Percentiles rank a stretch among this genome's conserved stretches.
These are phyloP conservation scores for Caenorhabditis wallacei DNA, from an alignment of 2,888 invertebrate genomes.

Conservation along the genomic window DNA sequence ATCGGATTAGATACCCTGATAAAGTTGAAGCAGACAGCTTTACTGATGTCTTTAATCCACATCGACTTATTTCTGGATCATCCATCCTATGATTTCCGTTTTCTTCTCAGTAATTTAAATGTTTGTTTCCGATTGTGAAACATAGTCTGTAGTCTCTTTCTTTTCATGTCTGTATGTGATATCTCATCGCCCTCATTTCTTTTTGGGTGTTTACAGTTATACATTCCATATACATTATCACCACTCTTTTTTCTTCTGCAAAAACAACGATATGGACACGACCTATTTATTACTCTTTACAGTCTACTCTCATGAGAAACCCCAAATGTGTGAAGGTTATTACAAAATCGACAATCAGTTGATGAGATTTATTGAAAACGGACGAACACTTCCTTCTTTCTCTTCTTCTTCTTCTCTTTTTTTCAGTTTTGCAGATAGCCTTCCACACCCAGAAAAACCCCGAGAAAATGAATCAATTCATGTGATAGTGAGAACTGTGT, in stretches of 20 bases:
- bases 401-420: neutral
- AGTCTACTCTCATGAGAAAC: neutral
- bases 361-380: neutral
- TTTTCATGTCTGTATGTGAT: constrained; percentile 23
- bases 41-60: too few species aligned
- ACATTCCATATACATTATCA: constrained; percentile 22
- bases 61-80: too few species aligned
- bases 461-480: constrained; percentile 28
- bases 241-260: constrained; percentile 18
- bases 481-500: constrained; percentile 12
- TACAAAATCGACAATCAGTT: neutral
- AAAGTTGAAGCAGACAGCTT: too few species aligned
- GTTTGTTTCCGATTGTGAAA: neutral
- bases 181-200: constrained; percentile 20
- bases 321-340: constrained; percentile 16
- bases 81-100: too few species aligned
- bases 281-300: constrained; percentile 18
- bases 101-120: neutral
- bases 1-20: too few species aligned
- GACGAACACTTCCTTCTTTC: constrained; percentile 24
- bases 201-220: constrained; percentile 39
- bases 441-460: constrained; percentile 6
- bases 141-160: constrained; percentile 6
- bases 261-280: constrained; percentile 10
- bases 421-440: constrained; percentile 4